Conservation (phyloP, 1,140 invertebrate species). For the Cotesia typhae region DNA sequence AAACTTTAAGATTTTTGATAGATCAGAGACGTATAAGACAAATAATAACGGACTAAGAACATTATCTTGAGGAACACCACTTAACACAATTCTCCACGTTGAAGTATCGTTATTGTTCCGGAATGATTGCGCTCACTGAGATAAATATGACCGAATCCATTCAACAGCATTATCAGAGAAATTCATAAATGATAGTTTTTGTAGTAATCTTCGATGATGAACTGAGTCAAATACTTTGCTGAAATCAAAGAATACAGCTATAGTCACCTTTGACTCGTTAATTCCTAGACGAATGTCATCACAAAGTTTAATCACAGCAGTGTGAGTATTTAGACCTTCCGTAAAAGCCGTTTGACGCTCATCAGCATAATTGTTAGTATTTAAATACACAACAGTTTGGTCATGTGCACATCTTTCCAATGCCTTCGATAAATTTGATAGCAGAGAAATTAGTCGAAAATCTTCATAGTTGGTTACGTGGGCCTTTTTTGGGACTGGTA, state of each 20-base stretch:
- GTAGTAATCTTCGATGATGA: conserved; percentile 23
- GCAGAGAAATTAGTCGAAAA: background rate
- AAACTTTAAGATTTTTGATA: background rate
- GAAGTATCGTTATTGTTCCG: background rate
- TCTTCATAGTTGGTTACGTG: too few species aligned
- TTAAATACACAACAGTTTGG: background rate
- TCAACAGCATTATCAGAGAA: background rate
- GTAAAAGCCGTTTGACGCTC: conserved; percentile 9
- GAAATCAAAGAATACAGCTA: conserved; percentile 37
- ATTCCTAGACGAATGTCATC: conserved; percentile 12
- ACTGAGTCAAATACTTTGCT: conserved; percentile 38
- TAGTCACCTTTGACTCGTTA: background rate
- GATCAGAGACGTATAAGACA: background rate
- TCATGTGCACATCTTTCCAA: background rate
- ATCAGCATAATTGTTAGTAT: background rate
- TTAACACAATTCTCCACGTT: background rate
- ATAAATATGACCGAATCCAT: conserved; percentile 4
- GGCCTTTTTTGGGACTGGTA: too few species aligned
- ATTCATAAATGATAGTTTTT: conserved; percentile 17
- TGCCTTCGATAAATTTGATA: background rate
- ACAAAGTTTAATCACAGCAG: background rate
- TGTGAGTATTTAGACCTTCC: background rate
- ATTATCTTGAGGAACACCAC: conserved; percentile 12
- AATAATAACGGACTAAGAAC: conserved; percentile 10
- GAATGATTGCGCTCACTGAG: background rate